Conservation (phyloP, 2,797 vertebrate species). For the Hyperoplus lanceolatus region DNA sequence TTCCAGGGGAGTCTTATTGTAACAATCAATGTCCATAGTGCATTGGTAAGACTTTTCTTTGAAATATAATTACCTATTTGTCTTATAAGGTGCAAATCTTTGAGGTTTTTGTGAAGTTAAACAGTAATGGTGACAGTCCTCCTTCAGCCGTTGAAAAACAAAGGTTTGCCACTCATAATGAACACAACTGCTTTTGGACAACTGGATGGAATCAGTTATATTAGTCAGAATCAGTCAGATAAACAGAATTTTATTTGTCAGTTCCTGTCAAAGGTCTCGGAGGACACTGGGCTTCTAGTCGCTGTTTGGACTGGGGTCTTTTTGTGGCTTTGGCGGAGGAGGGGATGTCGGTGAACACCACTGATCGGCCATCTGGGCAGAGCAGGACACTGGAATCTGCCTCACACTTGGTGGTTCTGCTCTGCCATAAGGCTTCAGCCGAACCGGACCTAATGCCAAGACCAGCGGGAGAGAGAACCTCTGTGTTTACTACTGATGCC, state of each 20-base stretch:
- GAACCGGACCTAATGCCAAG: slow-evolving; percentile 78
- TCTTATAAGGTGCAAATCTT: slow-evolving; percentile 67
- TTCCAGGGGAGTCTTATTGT: slow-evolving; percentile 21
- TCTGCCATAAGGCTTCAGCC: slow-evolving; percentile 87
- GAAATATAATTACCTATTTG: slow-evolving; percentile 40
- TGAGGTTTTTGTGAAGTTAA: slow-evolving; percentile 43
- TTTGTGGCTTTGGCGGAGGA: slow-evolving; percentile 75
- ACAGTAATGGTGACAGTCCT: slow-evolving; percentile 14
- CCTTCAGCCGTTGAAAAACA: slow-evolving; percentile 39
- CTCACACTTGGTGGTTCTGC: slow-evolving; percentile 95
- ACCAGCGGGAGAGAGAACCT: slow-evolving; percentile 81
- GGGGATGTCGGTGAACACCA: slow-evolving; percentile 77
- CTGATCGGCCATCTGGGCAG: slow-evolving; percentile 85
- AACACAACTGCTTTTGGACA: slow-evolving; percentile 27
- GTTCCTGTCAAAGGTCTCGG: slow-evolving; percentile 70
- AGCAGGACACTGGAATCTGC: slow-evolving; percentile 96
- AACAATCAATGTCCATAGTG: slow-evolving; percentile 65
- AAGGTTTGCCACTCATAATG: slow-evolving; percentile 44
- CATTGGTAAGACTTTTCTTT: slow-evolving; percentile 26
- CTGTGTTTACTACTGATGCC: slow-evolving; percentile 79
- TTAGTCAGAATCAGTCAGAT: slow-evolving; percentile 12
- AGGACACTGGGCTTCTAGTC: slow-evolving; percentile 78
- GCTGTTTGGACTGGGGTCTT: slow-evolving; percentile 84
- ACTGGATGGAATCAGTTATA: slow-evolving; percentile 7
- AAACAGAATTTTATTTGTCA: slow-evolving; percentile 63